Percentiles rank a stretch among this genome's conserved stretches.
These are phyloP conservation scores for Diphyllodes magnificus DNA, from an alignment of 2,113 vertebrate species.

Conservation along the genomic window DNA sequence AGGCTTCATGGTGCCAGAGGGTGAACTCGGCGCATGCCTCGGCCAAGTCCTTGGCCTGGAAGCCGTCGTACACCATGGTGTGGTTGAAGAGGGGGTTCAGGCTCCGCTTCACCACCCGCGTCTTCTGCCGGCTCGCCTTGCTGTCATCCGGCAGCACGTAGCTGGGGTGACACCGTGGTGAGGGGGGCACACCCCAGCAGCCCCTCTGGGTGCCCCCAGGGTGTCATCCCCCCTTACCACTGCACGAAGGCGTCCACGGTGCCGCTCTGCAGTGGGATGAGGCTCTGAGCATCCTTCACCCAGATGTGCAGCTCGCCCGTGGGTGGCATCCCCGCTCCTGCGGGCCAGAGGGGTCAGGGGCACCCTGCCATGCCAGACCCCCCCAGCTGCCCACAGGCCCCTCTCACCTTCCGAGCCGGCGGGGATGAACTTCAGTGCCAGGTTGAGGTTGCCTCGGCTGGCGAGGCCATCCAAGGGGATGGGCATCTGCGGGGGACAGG, in stretches of 20 bases:
- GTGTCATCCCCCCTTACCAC: constrained; percentile 69
- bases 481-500: constrained; percentile 62
- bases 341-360: neutral
- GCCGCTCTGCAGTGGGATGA: constrained; percentile 81
- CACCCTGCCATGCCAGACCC: accelerated
- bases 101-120: constrained; percentile 80
- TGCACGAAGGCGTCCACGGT: constrained; percentile 81
- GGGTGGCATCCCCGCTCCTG: constrained; percentile 80
- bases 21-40: constrained; percentile 93
- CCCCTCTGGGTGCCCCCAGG: accelerated
- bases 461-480: constrained; percentile 71
- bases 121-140: constrained; percentile 86
- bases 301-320: constrained; percentile 95
- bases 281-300: constrained; percentile 86
- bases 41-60: constrained; percentile 81
- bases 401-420: constrained; percentile 79
- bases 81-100: constrained; percentile 91
- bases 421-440: constrained; percentile 87
- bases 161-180: constrained; percentile 48
- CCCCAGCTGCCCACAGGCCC: accelerated
- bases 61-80: constrained; percentile 98
- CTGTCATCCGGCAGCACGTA: constrained; percentile 90
- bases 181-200: accelerated
- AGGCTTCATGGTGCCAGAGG: constrained; percentile 84
- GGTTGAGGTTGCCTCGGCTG: constrained; percentile 78